Evolutionary conservation across 2,888 invertebrate species (phyloP), one percentile per base, ranked within the genome.

Genomic region (Drosophila parthenogenetica): DNA sequence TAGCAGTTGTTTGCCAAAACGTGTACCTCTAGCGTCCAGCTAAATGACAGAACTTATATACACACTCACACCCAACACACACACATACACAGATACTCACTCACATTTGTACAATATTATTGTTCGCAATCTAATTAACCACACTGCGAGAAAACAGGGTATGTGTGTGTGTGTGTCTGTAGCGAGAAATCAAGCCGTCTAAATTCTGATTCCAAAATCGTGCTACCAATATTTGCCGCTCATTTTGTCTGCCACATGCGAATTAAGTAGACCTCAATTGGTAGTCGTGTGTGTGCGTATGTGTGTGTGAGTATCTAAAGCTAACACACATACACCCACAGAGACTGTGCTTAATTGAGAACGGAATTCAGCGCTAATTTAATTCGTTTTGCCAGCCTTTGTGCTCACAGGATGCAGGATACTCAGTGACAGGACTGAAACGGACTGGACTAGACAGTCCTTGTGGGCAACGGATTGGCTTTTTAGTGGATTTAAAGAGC

Each of bases 61-160:
- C 63, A 43, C 8, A 58, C 65, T 43, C 58, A 40, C 58, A 62
- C 50, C 55, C 63, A 37, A 35, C 39, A 37, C 51, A 51, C 53
- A 13, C 25, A 61, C 49, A 53, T 60, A 37, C 54, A 50, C 45
- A 59, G 5, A 22, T 5, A 22, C 22, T 5, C 1, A 22, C 5
- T 5, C 39, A 59, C 51, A 45, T 25, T 68, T 65, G 63, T 68
- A 71, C 76, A 86, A 86, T 83, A 86, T 76, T 82, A 86, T 86
- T 78, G 83, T 71, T 61, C 49, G 62, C 84, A 86, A 86, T 83
- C 82, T 81, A 86, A 86, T 83, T 83, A 83, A 79, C 69, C 77
- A 63, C 77, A 72, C 60, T 25, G 32, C 54, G 71, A 25, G 72
- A 59, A 64, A 39, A 17, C 17, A n/a, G 45, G 25, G 1, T 35